Percentiles rank a stretch among this genome's conserved stretches.
These are phyloP conservation scores for Aphelocoma californica DNA, from an alignment of 2,797 vertebrate species.

Conservation along the genomic window DNA sequence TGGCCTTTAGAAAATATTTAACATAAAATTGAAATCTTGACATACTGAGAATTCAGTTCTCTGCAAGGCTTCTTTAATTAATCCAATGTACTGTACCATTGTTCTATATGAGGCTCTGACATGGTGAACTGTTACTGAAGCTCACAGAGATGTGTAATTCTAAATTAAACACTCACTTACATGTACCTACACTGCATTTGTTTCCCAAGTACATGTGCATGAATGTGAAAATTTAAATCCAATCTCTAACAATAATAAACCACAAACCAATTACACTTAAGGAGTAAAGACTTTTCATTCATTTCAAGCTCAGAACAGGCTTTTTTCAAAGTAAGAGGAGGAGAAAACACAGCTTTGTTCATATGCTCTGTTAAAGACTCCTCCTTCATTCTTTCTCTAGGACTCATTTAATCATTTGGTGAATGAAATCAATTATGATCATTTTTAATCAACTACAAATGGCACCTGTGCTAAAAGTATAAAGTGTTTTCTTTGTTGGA, in stretches of 20 bases:
- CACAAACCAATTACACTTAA: slow-evolving; percentile 45
- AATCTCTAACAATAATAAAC: slow-evolving; percentile 51
- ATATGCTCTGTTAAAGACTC: slow-evolving; percentile 25
- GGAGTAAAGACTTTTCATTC: slow-evolving; percentile 60
- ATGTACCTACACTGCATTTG: slow-evolving; percentile 59
- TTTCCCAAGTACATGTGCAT: slow-evolving; percentile 36
- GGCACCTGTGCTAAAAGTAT: not conserved
- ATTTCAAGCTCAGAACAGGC: slow-evolving; percentile 59
- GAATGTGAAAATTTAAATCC: slow-evolving; percentile 69
- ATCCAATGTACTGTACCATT: slow-evolving; percentile 80
- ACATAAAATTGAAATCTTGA: slow-evolving; percentile 92
- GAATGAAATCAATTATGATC: slow-evolving; percentile 33
- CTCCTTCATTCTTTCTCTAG: slow-evolving; percentile 49
- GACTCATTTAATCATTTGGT: slow-evolving; percentile 44
- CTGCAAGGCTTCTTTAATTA: slow-evolving; percentile 84
- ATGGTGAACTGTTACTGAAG: slow-evolving; percentile 75
- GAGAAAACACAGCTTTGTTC: slow-evolving; percentile 66
- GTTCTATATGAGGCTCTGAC: slow-evolving; percentile 75
- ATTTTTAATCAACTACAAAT: slow-evolving; percentile 7
- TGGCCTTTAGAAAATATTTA: slow-evolving; percentile 93
- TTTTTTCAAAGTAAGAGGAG: slow-evolving; percentile 42
- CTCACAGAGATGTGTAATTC: slow-evolving; percentile 76
- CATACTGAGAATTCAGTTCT: slow-evolving; percentile 83
- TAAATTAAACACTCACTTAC: slow-evolving; percentile 78
- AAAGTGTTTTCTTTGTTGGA: not conserved